A percentile compares a stretch with the other conserved stretches of the same genome.
phyloP scores from a whole-genome alignment of 2,797 vertebrate genomes.

The Aselliscus stoliczkanus region DNA sequence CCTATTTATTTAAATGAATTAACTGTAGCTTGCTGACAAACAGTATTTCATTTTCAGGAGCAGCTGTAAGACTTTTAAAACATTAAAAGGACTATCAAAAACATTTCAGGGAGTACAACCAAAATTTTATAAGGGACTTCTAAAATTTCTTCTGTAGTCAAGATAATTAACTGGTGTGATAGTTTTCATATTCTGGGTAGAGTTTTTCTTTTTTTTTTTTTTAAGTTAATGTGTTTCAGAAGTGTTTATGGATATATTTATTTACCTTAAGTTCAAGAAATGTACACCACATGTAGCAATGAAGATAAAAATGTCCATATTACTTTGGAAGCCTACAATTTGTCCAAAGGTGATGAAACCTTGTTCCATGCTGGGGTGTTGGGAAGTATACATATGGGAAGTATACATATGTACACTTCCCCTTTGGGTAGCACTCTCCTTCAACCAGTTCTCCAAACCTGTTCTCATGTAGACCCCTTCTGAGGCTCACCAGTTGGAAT shows the following conservation, averaged over 20 bases:
- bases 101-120: constrained; percentile 58
- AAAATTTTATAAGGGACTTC: constrained; percentile 58
- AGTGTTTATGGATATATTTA: background rate
- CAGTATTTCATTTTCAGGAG: constrained; percentile 64
- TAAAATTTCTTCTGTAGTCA: constrained; percentile 59
- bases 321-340: background rate
- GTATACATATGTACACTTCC: background rate
- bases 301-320: background rate
- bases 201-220: background rate
- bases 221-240: constrained; percentile 16
- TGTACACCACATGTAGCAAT: background rate
- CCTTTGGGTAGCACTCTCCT: background rate
- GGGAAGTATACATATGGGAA: background rate
- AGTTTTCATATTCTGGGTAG: background rate
- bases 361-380: background rate
- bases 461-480: background rate
- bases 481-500: background rate
- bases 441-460: background rate
- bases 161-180: constrained; percentile 46
- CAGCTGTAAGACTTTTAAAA: constrained; percentile 70
- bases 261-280: constrained; percentile 13
- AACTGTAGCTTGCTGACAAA: constrained; percentile 71
- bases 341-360: background rate
- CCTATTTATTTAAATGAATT: constrained; percentile 67
- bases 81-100: constrained; percentile 63